A percentile compares a stretch with the other conserved stretches of the same genome.
These are phyloP conservation scores for Goniozus legneri DNA, from an alignment of 1,140 invertebrate species.

Conservation along the genomic window DNA sequence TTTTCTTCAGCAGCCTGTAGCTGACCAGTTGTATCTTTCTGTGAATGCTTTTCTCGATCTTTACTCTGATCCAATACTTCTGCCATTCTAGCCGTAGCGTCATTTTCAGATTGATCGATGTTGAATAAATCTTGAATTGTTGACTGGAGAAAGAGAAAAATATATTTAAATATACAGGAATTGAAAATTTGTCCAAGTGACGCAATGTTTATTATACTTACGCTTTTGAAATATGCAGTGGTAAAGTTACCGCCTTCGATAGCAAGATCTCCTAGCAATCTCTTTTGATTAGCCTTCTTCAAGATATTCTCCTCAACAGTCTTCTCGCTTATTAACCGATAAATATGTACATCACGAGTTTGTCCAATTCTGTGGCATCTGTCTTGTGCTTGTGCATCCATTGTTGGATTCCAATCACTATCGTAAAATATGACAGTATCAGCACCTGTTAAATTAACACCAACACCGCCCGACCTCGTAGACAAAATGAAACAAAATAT, in stretches of 20 bases:
- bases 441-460: constrained; percentile 97
- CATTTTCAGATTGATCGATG: constrained; percentile 64
- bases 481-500: constrained; percentile 99
- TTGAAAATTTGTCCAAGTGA: not conserved
- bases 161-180: constrained; percentile 9
- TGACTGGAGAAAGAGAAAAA: constrained; percentile 57
- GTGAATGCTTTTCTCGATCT: constrained; percentile 43
- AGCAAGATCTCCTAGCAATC: constrained; percentile 91
- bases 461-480: constrained; percentile 95
- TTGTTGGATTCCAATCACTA: constrained; percentile 99
- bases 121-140: constrained; percentile 92
- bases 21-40: constrained; percentile 25
- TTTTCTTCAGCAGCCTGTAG: constrained; percentile 54
- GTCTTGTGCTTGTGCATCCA: constrained; percentile 99
- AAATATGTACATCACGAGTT: constrained; percentile 99
- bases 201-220: too few relatives aligned
- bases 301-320: constrained; percentile 99
- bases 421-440: constrained; percentile 99
- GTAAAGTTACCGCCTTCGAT: constrained; percentile 99
- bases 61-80: constrained; percentile 59
- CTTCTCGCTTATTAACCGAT: constrained; percentile 90
- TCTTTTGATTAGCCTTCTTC: constrained; percentile 98
- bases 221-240: constrained; percentile 93
- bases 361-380: constrained; percentile 98
- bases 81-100: constrained; percentile 62